Evolutionary conservation across 2,888 invertebrate genomes (phyloP).

Genomic region (Protonemura montana): DNA sequence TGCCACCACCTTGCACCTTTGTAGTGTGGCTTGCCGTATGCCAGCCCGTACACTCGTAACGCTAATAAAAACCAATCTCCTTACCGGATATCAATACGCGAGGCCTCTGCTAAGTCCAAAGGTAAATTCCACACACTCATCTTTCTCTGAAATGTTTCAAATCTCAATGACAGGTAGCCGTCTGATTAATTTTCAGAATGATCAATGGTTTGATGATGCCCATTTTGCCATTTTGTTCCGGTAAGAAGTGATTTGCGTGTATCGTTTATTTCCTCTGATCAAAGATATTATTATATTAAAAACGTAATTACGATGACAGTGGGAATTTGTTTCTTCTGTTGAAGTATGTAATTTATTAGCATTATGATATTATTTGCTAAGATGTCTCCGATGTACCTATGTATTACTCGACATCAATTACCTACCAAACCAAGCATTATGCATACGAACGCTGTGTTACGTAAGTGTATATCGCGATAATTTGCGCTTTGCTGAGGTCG

Average conservation of each 20-base stretch:
- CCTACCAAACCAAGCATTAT: background rate
- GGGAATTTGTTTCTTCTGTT: background rate
- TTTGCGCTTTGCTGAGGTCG: background rate
- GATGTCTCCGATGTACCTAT: background rate
- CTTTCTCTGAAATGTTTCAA: background rate
- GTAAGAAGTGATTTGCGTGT: background rate
- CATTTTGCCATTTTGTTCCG: background rate
- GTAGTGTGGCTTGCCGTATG: constrained; percentile 31
- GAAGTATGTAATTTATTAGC: background rate
- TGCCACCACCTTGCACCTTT: constrained; percentile 19
- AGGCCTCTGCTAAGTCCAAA: background rate
- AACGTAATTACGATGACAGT: background rate
- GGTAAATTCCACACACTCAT: background rate
- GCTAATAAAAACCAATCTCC: background rate
- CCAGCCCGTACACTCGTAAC: constrained; percentile 9
- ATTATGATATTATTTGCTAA: background rate
- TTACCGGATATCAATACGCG: background rate
- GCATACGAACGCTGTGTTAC: background rate
- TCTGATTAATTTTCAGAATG: background rate
- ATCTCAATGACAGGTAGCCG: background rate
- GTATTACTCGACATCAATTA: background rate
- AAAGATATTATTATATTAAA: background rate
- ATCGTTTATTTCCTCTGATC: background rate
- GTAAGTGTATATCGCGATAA: background rate
- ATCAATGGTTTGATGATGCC: background rate